Conservation (phyloP, 2,113 vertebrate species). For the Brachypteracias leptosomus region DNA sequence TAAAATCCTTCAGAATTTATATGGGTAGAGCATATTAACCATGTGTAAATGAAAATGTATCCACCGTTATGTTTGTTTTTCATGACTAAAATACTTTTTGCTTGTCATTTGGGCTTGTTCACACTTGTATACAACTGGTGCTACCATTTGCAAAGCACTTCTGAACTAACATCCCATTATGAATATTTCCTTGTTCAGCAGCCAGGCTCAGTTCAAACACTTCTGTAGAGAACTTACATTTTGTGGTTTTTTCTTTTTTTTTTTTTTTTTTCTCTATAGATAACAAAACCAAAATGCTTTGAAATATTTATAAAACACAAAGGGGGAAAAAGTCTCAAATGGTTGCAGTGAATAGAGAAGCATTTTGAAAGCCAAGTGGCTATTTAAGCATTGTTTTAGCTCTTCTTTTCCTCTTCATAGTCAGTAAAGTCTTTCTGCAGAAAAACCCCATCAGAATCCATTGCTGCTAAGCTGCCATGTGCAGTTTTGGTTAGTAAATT, state of each 20-base stretch:
- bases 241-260: accelerated
- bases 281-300: background rate
- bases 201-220: background rate
- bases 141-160: background rate
- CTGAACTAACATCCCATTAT: background rate
- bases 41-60: background rate
- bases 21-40: background rate
- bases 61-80: background rate
- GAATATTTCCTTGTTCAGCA: background rate
- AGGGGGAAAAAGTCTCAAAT: background rate
- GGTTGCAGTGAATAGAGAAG: background rate
- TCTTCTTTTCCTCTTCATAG: background rate
- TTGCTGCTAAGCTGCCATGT: background rate
- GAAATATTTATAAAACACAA: background rate
- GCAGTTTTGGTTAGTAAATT: background rate
- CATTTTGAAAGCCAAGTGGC: background rate
- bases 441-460: background rate
- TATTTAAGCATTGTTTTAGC: background rate
- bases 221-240: background rate
- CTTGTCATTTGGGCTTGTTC: background rate
- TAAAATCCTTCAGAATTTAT: background rate
- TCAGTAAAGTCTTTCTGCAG: background rate
- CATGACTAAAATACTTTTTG: background rate
- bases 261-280: background rate
- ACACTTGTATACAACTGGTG: background rate